A percentile compares a stretch with the other conserved stretches of the same genome.
Conservation (phyloP, 1,140 invertebrate genomes). For the Pseudobourletiella spinata region DNA sequence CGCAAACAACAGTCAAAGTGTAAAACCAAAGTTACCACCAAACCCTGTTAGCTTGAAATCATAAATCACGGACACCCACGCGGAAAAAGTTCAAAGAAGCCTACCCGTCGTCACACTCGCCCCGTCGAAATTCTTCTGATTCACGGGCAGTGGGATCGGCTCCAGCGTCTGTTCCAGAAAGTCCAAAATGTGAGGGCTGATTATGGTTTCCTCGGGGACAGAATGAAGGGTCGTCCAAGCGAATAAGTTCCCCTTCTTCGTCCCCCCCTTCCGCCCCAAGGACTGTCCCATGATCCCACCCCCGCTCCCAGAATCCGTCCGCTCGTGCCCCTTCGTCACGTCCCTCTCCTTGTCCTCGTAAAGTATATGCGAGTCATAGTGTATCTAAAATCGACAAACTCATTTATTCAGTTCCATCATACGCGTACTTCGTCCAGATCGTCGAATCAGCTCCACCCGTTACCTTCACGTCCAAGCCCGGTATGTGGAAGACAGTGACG, state of each 20-base stretch:
- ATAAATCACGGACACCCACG: no score
- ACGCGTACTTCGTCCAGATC: no score
- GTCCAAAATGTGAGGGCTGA: slow-evolving; percentile 87
- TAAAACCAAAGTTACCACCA: neutral
- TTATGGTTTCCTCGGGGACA: slow-evolving; percentile 90
- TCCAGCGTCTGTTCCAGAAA: slow-evolving; percentile 86
- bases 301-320: slow-evolving; percentile 32
- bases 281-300: slow-evolving; percentile 3
- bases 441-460: no score
- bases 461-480: slow-evolving; percentile 87
- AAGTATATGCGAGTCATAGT: slow-evolving; percentile 76
- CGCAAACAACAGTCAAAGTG: neutral
- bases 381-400: slow-evolving; percentile 49
- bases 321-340: slow-evolving; percentile 17
- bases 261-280: slow-evolving; percentile 41
- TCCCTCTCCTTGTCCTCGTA: slow-evolving; percentile 47
- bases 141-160: slow-evolving; percentile 62
- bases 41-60: no score
- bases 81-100: no score
- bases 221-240: slow-evolving; percentile 93
- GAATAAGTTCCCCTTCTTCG: slow-evolving; percentile 85
- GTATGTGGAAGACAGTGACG: slow-evolving; percentile 87
- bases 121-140: slow-evolving; percentile 27
- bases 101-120: slow-evolving; percentile 18
- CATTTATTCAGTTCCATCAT: no score